Evolutionary conservation across 2,797 vertebrate genomes (phyloP), one percentile per base, ranked within the genome.

Genomic region (Calcarius lapponicus): DNA sequence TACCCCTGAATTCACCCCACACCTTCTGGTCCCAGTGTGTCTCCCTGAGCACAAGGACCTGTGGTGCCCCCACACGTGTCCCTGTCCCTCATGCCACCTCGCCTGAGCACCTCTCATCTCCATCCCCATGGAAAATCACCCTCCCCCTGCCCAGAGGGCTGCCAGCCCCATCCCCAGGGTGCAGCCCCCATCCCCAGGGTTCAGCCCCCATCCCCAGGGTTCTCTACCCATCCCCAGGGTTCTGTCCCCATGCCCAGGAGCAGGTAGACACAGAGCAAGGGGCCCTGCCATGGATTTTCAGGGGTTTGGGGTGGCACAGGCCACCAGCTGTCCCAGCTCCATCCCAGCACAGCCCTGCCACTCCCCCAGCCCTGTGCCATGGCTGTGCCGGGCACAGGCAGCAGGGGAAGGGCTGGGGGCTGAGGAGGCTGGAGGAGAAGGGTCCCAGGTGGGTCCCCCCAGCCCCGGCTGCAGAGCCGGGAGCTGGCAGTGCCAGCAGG

Each of bases 21-120:
- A 20, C 21, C 29, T 34, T 17, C 36, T 1, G 4, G 0, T 24
- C 76, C 43, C 0, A 0, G 3, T 0, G 0, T 13, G 50, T 32
- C 11, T 11, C 17, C 2, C 7, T 3, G 2, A 3, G 13, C 45
- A 53, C 50, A 12, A 2, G 3, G 21, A 43, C 47, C 67, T 73
- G 4, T 7, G 12, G 9, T 31, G 17, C 56, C n/a, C n/a, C 1
- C 26, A 14, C 24, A 13, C 4, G 0, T 1, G 0, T 54, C 26
- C 38, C 32, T 1, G 0, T 62, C 38, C 50, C 42, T 61, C 5
- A 3, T 62, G 6, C 17, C 45, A 11, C 2, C 1, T 62, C 57
- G 24, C 4, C 0, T 10, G 12, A 10, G 8, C 5, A 0, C 5
- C 0, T 54, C 9, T 76, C 51, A n/a, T 32, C 53, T 90, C 17